Percentiles rank a stretch among this genome's conserved stretches.
Evolutionary conservation across 2,113 vertebrate species (phyloP).

Genomic region (Ibidorhyncha struthersii): DNA sequence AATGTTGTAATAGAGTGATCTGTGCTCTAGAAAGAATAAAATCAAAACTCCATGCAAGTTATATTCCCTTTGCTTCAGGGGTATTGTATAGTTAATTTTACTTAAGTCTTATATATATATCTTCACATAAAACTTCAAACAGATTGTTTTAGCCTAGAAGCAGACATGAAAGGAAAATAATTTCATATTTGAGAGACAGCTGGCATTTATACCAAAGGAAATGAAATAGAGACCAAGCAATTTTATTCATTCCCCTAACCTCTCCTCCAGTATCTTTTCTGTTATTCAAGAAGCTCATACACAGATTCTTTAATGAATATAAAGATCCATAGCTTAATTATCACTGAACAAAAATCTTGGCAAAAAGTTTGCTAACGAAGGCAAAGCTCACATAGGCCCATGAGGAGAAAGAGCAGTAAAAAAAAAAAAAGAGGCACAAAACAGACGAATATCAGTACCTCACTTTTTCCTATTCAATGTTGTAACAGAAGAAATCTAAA

Average conservation of each 20-base stretch:
- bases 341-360: background rate
- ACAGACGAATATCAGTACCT: background rate
- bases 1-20: slow-evolving; percentile 79
- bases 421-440: background rate
- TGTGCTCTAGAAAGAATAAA: slow-evolving; percentile 75
- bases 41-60: slow-evolving; percentile 76
- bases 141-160: slow-evolving; percentile 53
- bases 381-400: background rate
- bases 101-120: slow-evolving; percentile 57
- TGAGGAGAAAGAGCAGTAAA: background rate
- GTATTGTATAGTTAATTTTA: slow-evolving; percentile 62
- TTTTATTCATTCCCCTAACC: slow-evolving; percentile 1
- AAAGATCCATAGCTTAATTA: background rate
- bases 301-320: background rate
- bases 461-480: background rate
- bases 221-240: slow-evolving; percentile 59
- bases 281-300: background rate
- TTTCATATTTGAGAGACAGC: slow-evolving; percentile 67
- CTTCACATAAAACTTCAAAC: slow-evolving; percentile 64
- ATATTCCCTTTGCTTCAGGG: slow-evolving; percentile 58
- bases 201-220: slow-evolving; percentile 63
- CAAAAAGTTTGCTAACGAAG: slow-evolving; percentile 39
- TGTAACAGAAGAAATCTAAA: background rate
- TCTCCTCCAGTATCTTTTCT: background rate
- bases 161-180: slow-evolving; percentile 66